Conservation (phyloP, 2,113 vertebrate species). For the Indicator indicator region DNA sequence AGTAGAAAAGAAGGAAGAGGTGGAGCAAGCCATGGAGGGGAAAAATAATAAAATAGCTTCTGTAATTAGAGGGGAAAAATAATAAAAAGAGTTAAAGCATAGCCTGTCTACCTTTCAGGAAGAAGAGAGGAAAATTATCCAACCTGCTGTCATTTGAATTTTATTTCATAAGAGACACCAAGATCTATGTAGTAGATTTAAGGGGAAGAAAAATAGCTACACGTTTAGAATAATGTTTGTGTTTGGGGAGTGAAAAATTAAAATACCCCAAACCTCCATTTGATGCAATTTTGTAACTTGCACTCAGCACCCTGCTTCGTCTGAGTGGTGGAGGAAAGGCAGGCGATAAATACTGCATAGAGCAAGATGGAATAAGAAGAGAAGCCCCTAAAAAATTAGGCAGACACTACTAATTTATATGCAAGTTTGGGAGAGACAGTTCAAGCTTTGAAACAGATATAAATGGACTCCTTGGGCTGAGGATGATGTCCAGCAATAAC, state of each 20-base stretch:
- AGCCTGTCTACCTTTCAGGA: neutral
- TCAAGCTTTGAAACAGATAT: neutral
- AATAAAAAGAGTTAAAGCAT: neutral
- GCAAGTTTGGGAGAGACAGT: neutral
- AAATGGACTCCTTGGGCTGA: neutral
- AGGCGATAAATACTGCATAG: neutral
- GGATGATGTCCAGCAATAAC: neutral
- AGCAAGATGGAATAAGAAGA: neutral
- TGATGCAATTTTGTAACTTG: fast-evolving
- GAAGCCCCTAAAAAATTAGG: neutral
- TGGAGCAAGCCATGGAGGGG: neutral
- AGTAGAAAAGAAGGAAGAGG: neutral
- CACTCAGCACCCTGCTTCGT: neutral
- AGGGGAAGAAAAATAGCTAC: neutral
- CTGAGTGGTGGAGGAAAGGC: neutral
- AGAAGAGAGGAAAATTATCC: neutral
- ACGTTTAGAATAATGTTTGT: neutral
- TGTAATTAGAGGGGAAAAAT: neutral
- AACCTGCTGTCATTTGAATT: neutral
- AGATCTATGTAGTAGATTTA: neutral
- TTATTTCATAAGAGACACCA: neutral
- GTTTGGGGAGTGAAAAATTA: neutral
- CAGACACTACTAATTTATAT: neutral
- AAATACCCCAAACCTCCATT: neutral
- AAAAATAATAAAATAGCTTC: neutral